Base-by-base conservation (phyloP, 2,797 vertebrate genomes). In the Scyliorhinus canicula region DNA sequence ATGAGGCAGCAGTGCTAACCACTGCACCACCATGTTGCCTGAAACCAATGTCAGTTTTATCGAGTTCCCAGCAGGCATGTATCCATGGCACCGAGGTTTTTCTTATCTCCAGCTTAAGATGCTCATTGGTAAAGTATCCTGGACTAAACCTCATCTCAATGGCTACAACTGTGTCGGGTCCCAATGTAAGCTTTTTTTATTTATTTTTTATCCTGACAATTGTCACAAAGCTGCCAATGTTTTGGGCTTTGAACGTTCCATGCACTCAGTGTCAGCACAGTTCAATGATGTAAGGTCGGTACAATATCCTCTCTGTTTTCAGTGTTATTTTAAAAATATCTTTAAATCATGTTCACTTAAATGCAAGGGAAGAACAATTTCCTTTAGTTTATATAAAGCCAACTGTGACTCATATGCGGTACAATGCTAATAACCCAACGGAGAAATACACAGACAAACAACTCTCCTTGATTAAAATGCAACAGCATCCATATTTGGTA, bases 301-400 rank as follows among this genome's bases (percentile, higher is more conserved):
- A 94, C 67, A 94, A 94, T 94, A 94, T 74, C 67, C 93, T 74
- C 26, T 93, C 91, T 69, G 65, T 69, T 47, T 71, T 55, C 67
- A 52, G 44, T 55, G 93, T 94, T 94, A 93, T 69, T 94, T 71
- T 94, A 21, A 74, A 71, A 74, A 7, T 74, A 94, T 74, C 93
- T 94, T 74, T n/a, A 94, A 94, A 94, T 74, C 67, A 94, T 94
- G 52, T 74, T 52, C 47, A 50, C 47, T 71, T 44, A 74, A 94
- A 52, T 94, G 93, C 65, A 94, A 71, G 69, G 93, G 93, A 94
- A 94, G 69, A 52, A 74, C 67, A 74, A 94, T 74, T 94, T 94
- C 93, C 93, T 94, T 94, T 31, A 94, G 93, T 94, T 74, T 94
- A 31, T 69, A 50, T 71, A 74, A 71, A n/a, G 44, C 47, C 65